Conservation (phyloP, 2,113 vertebrate species). For the Sinocyclocheilus anophthalmus region DNA sequence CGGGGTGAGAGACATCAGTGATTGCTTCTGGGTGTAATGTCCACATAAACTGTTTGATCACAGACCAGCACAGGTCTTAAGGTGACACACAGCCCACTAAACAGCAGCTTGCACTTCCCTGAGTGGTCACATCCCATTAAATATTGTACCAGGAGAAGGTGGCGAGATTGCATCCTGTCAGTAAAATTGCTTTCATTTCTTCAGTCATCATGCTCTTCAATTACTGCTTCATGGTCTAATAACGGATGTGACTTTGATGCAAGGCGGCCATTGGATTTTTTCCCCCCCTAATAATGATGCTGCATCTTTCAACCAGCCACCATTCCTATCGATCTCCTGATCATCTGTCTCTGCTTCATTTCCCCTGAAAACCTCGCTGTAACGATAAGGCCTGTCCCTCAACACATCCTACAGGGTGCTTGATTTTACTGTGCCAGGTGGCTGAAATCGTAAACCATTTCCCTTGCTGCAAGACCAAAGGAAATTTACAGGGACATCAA, state of each 20-base stretch:
- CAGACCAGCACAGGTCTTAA: constrained; percentile 61
- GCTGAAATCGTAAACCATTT: constrained; percentile 47
- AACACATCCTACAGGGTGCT: constrained; percentile 3
- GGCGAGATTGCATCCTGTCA: constrained; percentile 58
- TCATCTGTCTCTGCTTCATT: constrained; percentile 21
- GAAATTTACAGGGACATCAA: constrained; percentile 40
- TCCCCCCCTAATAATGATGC: constrained; percentile 28
- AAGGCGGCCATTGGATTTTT: constrained; percentile 28
- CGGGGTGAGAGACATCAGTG: constrained; percentile 56
- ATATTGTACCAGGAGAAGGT: constrained; percentile 57
- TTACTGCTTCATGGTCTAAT: constrained; percentile 31
- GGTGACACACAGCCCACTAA: constrained; percentile 65
- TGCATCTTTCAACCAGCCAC: constrained; percentile 18
- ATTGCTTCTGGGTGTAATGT: constrained; percentile 76
- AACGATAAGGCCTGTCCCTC: constrained; percentile 30
- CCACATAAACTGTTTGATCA: constrained; percentile 66
- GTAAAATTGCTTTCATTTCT: constrained; percentile 64
- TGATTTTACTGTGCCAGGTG: constrained; percentile 30
- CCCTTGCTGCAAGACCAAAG: constrained; percentile 36
- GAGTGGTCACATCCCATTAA: constrained; percentile 70
- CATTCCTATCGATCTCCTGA: constrained; percentile 9
- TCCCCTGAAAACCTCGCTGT: constrained; percentile 7
- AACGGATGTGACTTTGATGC: constrained; percentile 44
- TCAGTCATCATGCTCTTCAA: constrained; percentile 54
- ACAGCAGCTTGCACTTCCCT: constrained; percentile 62